Evolutionary conservation across 2,888 invertebrate species (phyloP), one percentile per base, ranked within the genome.

Genomic region (Eupithecia insigniata): DNA sequence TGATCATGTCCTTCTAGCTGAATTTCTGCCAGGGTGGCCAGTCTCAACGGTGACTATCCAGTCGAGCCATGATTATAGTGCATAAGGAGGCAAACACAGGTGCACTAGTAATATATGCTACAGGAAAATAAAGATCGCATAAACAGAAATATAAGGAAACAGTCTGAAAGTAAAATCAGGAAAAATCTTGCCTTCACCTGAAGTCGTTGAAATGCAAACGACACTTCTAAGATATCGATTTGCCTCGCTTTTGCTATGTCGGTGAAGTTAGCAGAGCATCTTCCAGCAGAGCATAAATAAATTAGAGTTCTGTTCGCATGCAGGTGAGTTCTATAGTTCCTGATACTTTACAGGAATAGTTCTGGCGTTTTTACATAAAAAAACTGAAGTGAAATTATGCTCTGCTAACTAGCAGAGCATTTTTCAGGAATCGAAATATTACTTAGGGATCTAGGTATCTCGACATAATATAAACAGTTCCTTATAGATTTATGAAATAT

Each of bases 201-300:
- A 76, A 79, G 76, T 62, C 79, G 66, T 79, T 69, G 64, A 77
- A 78, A 75, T 75, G 75, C 76, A 72, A 71, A 67, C 58, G 70
- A 73, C 68, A 73, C 64, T 78, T 77, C 72, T 75, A 78, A 67
- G 71, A 73, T 74, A 72, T 76, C 58, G 71, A 75, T 74, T 72
- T 32, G 26, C 55, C 55, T 55, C 14, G 55, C 55, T 58, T 66
- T 67, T 36, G 60, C 64, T n/a, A n/a, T n/a, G n/a, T n/a, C n/a
- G n/a, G n/a, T n/a, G n/a, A n/a, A n/a, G n/a, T n/a, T n/a, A n/a
- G n/a, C n/a, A n/a, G n/a, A n/a, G n/a, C n/a, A n/a, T n/a, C n/a
- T n/a, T n/a, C n/a, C n/a, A n/a, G n/a, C n/a, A n/a, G n/a, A n/a
- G n/a, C n/a, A n/a, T n/a, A n/a, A n/a, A n/a, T n/a, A n/a, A n/a